These are phyloP conservation scores for Andricus quercusramuli DNA, from an alignment of 2,888 invertebrate species.

Conservation along the genomic window DNA sequence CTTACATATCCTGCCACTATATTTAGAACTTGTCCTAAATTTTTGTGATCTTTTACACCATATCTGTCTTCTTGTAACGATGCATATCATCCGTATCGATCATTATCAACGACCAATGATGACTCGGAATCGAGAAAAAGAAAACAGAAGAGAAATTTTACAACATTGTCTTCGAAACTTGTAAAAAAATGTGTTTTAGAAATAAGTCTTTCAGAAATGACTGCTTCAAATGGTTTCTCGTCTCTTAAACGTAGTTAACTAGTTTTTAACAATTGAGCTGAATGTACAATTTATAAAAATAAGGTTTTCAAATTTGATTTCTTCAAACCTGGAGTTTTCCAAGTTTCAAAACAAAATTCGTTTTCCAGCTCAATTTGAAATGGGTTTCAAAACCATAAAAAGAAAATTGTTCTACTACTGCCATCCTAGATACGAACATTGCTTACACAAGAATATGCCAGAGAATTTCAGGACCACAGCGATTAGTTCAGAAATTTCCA, in stretches of 20 bases:
- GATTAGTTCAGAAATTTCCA: background rate
- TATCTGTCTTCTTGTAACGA: conserved; percentile 34
- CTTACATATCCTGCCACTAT: conserved; percentile 34
- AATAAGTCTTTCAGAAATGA: conserved; percentile 1
- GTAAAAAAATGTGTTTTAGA: background rate
- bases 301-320: background rate
- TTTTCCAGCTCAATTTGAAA: background rate
- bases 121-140: background rate
- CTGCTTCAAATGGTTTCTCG: conserved; percentile 24
- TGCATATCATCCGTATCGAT: conserved; percentile 36
- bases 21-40: background rate
- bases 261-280: background rate
- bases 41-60: conserved; percentile 25
- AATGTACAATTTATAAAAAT: background rate
- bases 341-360: background rate
- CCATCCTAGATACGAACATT: background rate
- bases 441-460: background rate
- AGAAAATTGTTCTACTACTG: background rate
- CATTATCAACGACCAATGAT: conserved; percentile 23
- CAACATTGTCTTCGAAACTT: background rate
- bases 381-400: background rate
- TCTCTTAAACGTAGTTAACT: background rate
- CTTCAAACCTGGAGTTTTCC: background rate
- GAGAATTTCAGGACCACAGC: background rate
- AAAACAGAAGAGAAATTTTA: background rate